phyloP scores from a whole-genome alignment of 2,888 invertebrate species.

The Carterocephalus palaemon region DNA sequence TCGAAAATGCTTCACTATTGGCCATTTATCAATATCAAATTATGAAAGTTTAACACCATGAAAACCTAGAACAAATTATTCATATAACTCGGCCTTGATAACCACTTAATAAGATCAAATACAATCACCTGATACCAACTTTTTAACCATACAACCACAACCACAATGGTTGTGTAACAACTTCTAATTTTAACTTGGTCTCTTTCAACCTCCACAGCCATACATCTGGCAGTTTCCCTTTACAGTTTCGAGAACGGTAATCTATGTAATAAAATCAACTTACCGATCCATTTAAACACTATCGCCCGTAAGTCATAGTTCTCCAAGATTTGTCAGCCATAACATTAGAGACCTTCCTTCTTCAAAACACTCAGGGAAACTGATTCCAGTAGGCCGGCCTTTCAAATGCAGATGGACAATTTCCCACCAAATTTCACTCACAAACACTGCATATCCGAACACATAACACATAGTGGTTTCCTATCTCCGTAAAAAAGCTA shows the following conservation, averaged over 20 bases:
- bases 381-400: too few species aligned
- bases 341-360: too few species aligned
- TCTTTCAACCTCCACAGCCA: too few species aligned
- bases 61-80: conserved; percentile 7
- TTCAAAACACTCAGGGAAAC: too few species aligned
- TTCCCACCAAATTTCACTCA: not conserved
- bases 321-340: too few species aligned
- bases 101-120: conserved; percentile 12
- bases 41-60: conserved; percentile 11
- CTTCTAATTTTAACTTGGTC: too few species aligned
- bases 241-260: too few species aligned
- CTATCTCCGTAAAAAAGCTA: conserved; percentile 35
- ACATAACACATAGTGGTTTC: not conserved
- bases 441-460: not conserved
- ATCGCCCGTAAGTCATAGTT: too few species aligned
- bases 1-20: conserved; percentile 2
- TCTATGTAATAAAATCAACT: too few species aligned
- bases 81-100: not conserved
- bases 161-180: too few species aligned
- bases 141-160: conserved; percentile 5
- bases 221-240: too few species aligned
- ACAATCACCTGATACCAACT: conserved; percentile 4
- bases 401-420: too few species aligned
- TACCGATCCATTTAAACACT: not conserved
- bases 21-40: conserved; percentile 6